Conservation (phyloP, 2,113 vertebrate species). For the Ophiodon elongatus region DNA sequence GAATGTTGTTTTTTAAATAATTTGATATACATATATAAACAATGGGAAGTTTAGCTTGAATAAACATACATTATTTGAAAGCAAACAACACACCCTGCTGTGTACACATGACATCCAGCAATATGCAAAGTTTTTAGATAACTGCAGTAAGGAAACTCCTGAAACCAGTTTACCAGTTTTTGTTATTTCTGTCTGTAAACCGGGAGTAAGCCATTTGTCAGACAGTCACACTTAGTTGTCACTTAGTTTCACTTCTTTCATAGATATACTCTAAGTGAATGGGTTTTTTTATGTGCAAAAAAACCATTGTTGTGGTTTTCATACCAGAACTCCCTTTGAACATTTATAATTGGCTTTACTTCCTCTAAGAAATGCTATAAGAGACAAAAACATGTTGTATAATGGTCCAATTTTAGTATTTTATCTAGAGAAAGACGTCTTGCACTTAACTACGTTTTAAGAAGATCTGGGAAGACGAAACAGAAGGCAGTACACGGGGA, state of each 20-base stretch:
- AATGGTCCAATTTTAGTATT: not conserved
- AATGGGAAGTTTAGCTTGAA: not conserved
- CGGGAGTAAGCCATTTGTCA: not conserved
- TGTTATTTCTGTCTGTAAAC: not conserved
- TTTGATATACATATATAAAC: not conserved
- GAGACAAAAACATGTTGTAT: not conserved
- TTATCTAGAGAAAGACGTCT: not conserved
- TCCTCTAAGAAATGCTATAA: not conserved
- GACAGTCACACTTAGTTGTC: not conserved
- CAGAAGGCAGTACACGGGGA: not conserved
- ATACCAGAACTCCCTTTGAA: not conserved
- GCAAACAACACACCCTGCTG: not conserved
- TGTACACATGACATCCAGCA: not conserved
- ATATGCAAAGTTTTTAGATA: not conserved
- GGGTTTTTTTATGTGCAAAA: not conserved
- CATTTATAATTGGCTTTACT: not conserved
- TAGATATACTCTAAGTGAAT: not conserved
- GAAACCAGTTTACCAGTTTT: too few relatives aligned
- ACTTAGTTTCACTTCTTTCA: not conserved
- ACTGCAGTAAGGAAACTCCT: too few relatives aligned
- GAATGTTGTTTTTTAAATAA: not conserved
- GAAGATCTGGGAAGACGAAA: not conserved
- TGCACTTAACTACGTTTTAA: not conserved
- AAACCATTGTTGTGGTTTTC: not conserved
- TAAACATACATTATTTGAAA: not conserved